A percentile compares a stretch with the other conserved stretches of the same genome.
phyloP scores from a whole-genome alignment of 2,113 vertebrate species.

The Periophthalmodon schlosseri region DNA sequence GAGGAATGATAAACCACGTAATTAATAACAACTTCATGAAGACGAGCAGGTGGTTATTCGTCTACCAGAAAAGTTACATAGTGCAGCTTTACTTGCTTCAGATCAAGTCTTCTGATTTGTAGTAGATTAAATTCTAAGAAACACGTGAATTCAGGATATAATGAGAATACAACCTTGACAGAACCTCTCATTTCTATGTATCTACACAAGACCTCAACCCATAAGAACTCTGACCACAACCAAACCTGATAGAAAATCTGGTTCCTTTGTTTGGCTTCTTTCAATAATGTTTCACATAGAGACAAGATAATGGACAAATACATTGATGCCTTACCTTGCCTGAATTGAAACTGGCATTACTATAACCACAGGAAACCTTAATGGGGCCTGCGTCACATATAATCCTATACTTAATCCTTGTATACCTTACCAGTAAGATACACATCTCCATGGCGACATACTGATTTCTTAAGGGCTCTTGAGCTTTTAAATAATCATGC shows the following conservation, averaged over 20 bases:
- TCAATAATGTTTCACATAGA: background rate
- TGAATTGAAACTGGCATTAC: background rate
- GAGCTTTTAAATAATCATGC: background rate
- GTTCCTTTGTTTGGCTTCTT: background rate
- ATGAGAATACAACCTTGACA: background rate
- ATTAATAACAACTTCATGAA: no score
- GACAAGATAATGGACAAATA: background rate
- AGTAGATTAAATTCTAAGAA: background rate
- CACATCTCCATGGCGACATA: background rate
- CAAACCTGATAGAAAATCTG: background rate
- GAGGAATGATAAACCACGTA: no score
- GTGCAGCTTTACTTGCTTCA: no score
- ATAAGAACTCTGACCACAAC: background rate
- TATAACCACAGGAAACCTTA: background rate
- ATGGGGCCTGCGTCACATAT: background rate
- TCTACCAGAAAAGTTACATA: no score
- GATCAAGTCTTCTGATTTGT: no score
- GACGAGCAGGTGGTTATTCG: no score
- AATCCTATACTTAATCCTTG: background rate
- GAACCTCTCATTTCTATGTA: background rate
- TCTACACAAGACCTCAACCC: background rate
- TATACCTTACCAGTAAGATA: background rate
- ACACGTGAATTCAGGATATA: background rate
- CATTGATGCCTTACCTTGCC: background rate
- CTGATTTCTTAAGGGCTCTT: background rate